Evolutionary conservation across 2,113 vertebrate species (phyloP), one percentile per base, ranked within the genome.

Genomic region (Lasiurus borealis): DNA sequence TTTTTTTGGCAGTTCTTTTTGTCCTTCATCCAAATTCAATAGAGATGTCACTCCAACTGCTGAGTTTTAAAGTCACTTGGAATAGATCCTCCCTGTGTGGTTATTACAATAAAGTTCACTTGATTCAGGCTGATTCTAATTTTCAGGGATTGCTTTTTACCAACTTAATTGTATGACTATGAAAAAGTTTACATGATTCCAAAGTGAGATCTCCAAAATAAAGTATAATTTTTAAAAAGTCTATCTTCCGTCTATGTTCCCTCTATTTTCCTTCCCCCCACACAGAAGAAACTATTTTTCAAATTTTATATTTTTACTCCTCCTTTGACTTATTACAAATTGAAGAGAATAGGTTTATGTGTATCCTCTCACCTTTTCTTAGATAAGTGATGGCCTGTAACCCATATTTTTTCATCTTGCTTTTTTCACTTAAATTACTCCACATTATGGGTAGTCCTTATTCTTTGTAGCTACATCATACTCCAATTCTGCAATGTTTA

Each of bases 191-290:
- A 36, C 29, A 73, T 10, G 27, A 80, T 62, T 94, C 44, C 36
- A 89, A 94, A 97, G 48, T 69, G 21, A 71, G 75, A 83, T 69
- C 48, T 81, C 66, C 48, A 85, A 95, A 93, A 89, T 11, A 76
- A 87, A 73, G 11, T 54, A 8, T 40, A 88, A 48, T 68, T 88
- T 95, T 84, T 88, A 2, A 2, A 57, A 95, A 83, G 75, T 87
- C 27, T 46, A 25, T 76, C 29, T 90, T 87, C 34, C 9, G 64
- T 46, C 48, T 87, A 46, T 36, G 19, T 88, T 75, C 7, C 18
- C 29, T 81, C 64, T 73, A 44, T 48, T 62, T 91, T 18, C 23
- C 8, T 84, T 72, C 31, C 25, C 76, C 62, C 68, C 31, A 44
- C 9, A 48, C 16, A 84, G 3, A 76, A 19, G 23, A 92, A 90